Evolutionary conservation across 2,113 vertebrate species (phyloP), one percentile per base, ranked within the genome.

Genomic region (Anser cygnoides): DNA sequence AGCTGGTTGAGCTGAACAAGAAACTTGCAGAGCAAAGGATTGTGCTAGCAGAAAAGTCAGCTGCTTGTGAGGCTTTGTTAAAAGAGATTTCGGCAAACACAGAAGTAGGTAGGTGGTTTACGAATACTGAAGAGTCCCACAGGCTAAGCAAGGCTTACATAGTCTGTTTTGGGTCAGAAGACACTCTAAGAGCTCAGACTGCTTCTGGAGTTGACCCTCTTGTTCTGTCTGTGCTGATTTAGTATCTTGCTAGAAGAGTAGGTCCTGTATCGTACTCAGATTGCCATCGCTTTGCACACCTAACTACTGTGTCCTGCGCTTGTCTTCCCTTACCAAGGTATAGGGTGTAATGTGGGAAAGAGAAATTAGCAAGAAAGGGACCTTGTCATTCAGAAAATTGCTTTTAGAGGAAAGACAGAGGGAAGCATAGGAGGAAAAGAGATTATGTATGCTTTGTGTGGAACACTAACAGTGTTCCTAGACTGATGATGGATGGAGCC

Each of bases 21-120:
- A 99, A 99, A 92, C 98, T 99, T 58, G 99, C 98, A 2, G 99
- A 99, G 95, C 99, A 99, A 95, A 99, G 98, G 92, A 94, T 99
- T 11, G 98, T 99, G 71, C 94, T 99, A 13, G 98, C 98, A 1
- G 99, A 99, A 96, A 99, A 99, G 95, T 98, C 99, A 0, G 94
- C 96, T 3, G 98, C 99, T 73, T 99, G 99, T 54, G 99, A 99
- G 94, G 90, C 98, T 44, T 95, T 99, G 81, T 96, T 99, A 90
- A 63, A 97, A 18, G 99, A 99, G 96, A 99, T 99, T 7, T 80
- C 97, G 41, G 76, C 97, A n/a, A 99, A 99, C 97, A 99, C 98
- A 3, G 92, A 97, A 71, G 92, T 98, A 22, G 99, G 99, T 98
- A 85, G 97, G 99, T 97, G 21, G 18, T 85, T 37, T 49, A 52